Percentiles rank a stretch among this genome's conserved stretches.
Conservation (phyloP, 1,140 invertebrate species). For the Drosophila trapezifrons region DNA sequence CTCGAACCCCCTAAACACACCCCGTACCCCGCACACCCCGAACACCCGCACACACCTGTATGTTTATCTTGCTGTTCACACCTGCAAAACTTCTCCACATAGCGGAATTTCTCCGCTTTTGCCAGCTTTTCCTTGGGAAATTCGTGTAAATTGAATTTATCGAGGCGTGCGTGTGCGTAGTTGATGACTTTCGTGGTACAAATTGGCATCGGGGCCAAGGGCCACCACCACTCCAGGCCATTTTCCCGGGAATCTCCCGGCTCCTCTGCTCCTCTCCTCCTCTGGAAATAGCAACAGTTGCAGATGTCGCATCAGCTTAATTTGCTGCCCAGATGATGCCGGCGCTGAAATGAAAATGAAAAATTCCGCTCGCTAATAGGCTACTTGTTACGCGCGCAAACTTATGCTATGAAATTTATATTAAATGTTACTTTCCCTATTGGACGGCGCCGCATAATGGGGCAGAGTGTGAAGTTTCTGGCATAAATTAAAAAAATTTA, state of each 20-base stretch:
- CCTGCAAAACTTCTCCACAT: constrained; percentile 71
- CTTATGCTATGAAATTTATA: constrained; percentile 75
- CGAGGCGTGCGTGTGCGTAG: constrained; percentile 77
- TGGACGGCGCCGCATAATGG: constrained; percentile 10
- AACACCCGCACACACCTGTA: neutral
- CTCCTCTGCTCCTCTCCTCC: neutral
- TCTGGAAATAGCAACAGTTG: constrained; percentile 54
- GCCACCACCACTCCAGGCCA: constrained; percentile 29
- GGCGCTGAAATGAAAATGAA: constrained; percentile 38
- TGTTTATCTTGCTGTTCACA: constrained; percentile 80
- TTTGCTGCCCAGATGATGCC: constrained; percentile 68
- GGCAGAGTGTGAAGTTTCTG: neutral
- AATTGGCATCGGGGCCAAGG: constrained; percentile 68
- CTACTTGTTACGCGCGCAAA: constrained; percentile 71
- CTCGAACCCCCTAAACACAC: neutral
- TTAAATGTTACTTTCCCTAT: constrained; percentile 53
- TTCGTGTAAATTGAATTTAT: constrained; percentile 83
- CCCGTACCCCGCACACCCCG: neutral
- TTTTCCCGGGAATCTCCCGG: constrained; percentile 5
- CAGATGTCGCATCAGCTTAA: constrained; percentile 73
- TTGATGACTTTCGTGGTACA: constrained; percentile 74
- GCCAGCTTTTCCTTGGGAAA: constrained; percentile 67
- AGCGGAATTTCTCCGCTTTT: constrained; percentile 57
- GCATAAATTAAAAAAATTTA: constrained; percentile 6
- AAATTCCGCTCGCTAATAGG: constrained; percentile 65